phyloP scores from a whole-genome alignment of 2,113 vertebrate species.

The Ceuthmochares aereus region DNA sequence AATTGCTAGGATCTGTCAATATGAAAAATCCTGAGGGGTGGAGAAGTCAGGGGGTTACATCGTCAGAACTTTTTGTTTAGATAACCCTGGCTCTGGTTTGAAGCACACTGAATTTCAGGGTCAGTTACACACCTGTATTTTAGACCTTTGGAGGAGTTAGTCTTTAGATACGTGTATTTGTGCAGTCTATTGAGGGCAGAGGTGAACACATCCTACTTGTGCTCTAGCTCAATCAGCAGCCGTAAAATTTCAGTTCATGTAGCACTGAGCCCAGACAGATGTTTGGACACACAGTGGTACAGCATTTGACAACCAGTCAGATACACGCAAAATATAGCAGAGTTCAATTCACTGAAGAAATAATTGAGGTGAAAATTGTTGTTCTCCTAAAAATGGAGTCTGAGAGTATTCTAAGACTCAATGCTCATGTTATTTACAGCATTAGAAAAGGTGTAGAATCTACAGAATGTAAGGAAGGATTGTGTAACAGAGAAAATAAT shows the following conservation, averaged over 20 bases:
- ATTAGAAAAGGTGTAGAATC: neutral
- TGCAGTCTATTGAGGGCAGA: neutral
- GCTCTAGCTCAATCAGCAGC: neutral
- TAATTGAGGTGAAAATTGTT: neutral
- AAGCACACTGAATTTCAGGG: neutral
- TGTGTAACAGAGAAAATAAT: neutral
- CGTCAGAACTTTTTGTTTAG: neutral
- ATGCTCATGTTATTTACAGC: neutral
- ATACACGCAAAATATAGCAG: neutral
- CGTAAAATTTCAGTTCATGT: neutral
- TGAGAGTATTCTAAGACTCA: neutral
- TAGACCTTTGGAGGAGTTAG: neutral
- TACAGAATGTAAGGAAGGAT: neutral
- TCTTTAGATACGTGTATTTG: neutral
- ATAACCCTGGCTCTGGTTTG: slow-evolving; percentile 2
- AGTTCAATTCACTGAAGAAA: neutral
- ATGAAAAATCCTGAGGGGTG: neutral
- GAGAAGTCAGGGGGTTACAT: slow-evolving; percentile 19
- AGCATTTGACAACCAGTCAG: neutral
- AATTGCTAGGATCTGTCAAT: neutral
- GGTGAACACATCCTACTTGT: neutral
- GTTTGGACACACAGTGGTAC: neutral
- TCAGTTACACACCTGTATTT: neutral
- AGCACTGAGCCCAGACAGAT: neutral
- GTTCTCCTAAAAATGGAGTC: neutral